Evolutionary conservation across 2,113 vertebrate species (phyloP), one percentile per base, ranked within the genome.

Genomic region (Limanda limanda): DNA sequence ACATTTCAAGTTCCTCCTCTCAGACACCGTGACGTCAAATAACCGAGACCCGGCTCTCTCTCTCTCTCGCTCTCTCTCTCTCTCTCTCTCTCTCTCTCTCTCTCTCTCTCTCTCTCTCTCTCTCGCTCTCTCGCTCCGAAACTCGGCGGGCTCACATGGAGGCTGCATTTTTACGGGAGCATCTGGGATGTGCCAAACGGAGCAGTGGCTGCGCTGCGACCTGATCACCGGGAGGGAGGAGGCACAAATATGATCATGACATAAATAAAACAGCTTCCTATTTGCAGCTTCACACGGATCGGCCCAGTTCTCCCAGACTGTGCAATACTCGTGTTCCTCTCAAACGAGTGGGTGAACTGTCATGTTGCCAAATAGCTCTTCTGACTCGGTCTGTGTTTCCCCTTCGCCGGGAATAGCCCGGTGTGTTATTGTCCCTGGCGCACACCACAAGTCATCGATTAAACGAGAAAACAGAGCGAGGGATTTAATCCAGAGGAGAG

Each of bases 21-120:
- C 91, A 92, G 79, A 89, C 85, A 78, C 69, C 1, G 86, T 94
- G 92, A 94, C 93, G 94, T 95, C 90, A 93, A 91, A 93, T 82
- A 88, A 91, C 86, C 25, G 83, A 86, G 87, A 91, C 92, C 86
- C 70, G 77, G 75, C 47, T 51, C 47, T 18, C 47, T 51, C 47
- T 47, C 45, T 3, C 14, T 47, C 45, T 45, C 42, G 4, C 42
- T 45, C 42, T 45, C 66, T 86, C 68, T 45, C 42, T 5, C 42
- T 45, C 42, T 45, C 42, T 45, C 66, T 86, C 69, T 76, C 83
- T 86, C 69, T 73, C 83, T n/a, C n/a, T n/a, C n/a, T n/a, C n/a
- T n/a, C n/a, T n/a, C n/a, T n/a, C n/a, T n/a, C 47, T 51, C 47
- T 18, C 47, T 51, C 47, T 47, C 45, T 3, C 14, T 47, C 45